Percentiles rank a stretch among this genome's conserved stretches.
Evolutionary conservation across 2,888 invertebrate genomes (phyloP).

Genomic region (Eupithecia insigniata): DNA sequence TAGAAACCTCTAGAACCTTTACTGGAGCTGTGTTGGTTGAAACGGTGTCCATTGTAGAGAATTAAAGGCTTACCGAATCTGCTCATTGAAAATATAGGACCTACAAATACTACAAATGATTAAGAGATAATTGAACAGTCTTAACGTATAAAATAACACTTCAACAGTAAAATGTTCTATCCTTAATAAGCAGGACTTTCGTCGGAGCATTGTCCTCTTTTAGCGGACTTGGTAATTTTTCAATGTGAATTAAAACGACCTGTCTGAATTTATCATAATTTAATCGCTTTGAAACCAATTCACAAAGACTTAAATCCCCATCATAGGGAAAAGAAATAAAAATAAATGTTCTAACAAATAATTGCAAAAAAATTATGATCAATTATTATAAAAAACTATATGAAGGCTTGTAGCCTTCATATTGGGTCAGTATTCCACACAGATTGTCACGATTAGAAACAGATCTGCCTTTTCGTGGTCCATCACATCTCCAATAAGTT

Average conservation of each 20-base stretch:
- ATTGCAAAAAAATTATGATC: neutral
- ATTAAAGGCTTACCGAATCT: constrained; percentile 59
- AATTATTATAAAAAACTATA: neutral
- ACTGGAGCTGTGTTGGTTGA: constrained; percentile 34
- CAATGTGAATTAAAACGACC: neutral
- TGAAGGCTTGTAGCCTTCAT: too few species aligned
- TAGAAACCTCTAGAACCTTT: constrained; percentile 28
- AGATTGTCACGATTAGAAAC: neutral
- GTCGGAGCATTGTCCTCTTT: neutral
- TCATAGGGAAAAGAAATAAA: neutral
- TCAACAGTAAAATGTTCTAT: neutral
- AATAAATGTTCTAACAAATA: neutral
- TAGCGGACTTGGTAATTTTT: neutral
- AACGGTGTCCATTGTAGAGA: constrained; percentile 29
- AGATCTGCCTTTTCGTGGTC: neutral
- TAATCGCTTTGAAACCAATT: neutral
- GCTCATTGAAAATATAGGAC: constrained; percentile 43
- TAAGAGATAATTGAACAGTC: constrained; percentile 6
- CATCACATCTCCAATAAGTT: neutral
- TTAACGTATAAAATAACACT: neutral
- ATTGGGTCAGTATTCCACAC: neutral
- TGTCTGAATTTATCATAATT: neutral
- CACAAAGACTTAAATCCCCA: neutral
- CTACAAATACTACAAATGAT: constrained; percentile 16
- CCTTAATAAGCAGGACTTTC: neutral